These are phyloP conservation scores for Gavia stellata DNA, from an alignment of 2,113 vertebrate genomes.

Conservation along the genomic window DNA sequence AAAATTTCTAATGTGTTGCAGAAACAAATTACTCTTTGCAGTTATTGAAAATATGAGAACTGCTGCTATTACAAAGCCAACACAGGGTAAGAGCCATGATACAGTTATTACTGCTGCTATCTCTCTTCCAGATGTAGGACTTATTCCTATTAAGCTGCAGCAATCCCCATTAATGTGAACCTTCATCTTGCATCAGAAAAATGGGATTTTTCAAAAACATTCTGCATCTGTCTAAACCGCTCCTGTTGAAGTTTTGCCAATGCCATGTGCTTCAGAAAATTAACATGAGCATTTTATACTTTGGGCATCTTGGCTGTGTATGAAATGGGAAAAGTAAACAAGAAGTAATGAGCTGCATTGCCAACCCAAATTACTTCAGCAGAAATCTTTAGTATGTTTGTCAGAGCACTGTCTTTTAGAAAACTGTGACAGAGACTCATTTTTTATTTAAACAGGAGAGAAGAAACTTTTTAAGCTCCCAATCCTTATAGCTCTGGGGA, in stretches of 20 bases:
- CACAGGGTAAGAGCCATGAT: fast-evolving
- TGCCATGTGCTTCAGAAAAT: neutral
- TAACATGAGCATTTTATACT: neutral
- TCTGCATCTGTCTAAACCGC: fast-evolving
- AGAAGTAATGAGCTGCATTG: neutral
- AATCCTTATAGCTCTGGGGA: neutral
- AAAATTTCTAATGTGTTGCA: neutral
- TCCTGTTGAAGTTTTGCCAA: neutral
- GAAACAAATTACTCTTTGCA: neutral
- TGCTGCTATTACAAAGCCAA: neutral
- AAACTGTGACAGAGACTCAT: neutral
- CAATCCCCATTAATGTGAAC: neutral
- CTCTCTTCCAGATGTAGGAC: neutral
- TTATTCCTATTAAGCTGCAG: neutral
- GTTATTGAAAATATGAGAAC: neutral
- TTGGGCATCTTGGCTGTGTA: neutral
- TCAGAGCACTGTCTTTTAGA: neutral
- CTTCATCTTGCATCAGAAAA: neutral
- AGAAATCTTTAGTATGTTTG: neutral
- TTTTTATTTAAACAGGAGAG: neutral
- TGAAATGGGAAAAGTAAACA: neutral
- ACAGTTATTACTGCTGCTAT: neutral
- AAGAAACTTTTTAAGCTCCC: neutral
- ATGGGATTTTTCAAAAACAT: neutral
- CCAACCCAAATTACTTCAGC: neutral